Base-by-base conservation (phyloP, 2,113 vertebrate species). In the Grallaria varia region DNA sequence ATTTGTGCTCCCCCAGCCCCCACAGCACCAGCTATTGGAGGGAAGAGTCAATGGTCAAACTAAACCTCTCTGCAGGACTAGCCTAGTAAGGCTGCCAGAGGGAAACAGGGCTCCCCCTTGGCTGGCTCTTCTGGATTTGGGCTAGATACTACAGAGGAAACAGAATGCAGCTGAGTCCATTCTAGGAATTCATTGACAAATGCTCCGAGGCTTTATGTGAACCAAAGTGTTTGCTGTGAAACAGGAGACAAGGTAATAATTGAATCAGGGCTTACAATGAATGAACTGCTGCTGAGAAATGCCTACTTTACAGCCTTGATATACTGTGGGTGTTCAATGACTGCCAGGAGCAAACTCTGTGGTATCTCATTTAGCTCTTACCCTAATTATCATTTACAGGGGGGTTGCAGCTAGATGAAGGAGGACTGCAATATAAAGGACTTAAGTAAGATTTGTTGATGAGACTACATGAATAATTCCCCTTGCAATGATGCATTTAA, bases 261-360 rank as follows among this genome's bases (percentile, higher is more conserved):
- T 8, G 23, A 86, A 76, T 76, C 49, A 90, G 81, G 82, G 84
- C 73, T 90, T 84, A 68, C 68, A 68, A 9, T 74, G 87, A 92
- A 93, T 82, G 91, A 93, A 44, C 89, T 93, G 88, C 91, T 91
- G 89, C 90, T 96, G 93, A 92, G 95, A 96, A 97, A 84, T 82
- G 69, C 69, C 71, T 88, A 0, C 74, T 91, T 94, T 77, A 93
- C 53, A 92, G 87, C 76, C 74, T 60, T 87, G 83, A 82, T 91
- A 37, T 23, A 25, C 25, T 78, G 33, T 35, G 84, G 88, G 91
- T 93, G 90, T 74, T 96, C 96, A 95, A 27, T 84, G 84, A 91
- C 75, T 94, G 93, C 92, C 91, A 95, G 90, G 76, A 93, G 94
- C 94, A 82, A 93, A 84, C 84, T 66, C 87, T 82, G 93, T 80